Evolutionary conservation across 30 jellyfish, hydroid and myxozoan species (phyloP), one percentile per base, ranked within the genome.

Genomic region (Clytia hemisphaerica): DNA sequence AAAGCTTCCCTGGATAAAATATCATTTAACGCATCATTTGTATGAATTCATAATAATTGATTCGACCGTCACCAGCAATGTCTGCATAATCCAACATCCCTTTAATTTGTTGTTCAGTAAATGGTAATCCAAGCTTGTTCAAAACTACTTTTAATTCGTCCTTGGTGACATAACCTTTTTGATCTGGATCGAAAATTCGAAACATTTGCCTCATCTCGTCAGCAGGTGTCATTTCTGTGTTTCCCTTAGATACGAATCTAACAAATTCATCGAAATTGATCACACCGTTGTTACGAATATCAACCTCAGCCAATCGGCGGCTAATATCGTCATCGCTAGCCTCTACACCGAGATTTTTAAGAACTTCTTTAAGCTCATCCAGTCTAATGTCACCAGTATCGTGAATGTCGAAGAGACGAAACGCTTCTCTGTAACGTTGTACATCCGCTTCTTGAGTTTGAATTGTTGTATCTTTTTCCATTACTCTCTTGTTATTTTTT

Each of bases 21-120:
- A n/a, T n/a, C n/a, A n/a, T n/a, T n/a, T n/a, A n/a, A n/a, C n/a
- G n/a, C n/a, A n/a, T 57, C 16, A 31, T 31, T 1, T 31, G 25
- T 9, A 57, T 1, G 16, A 57, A 57, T 57, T 57, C 70, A 5
- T 57, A 37, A 33, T 57, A 57, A 31, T 45, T 22, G 4, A 57
- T 57, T 9, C 70, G 70, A 1, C 70, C 70, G 50, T 57, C 70
- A 0, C 70, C 70, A 0, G 70, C 70, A 57, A 45, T 21, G 50
- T 57, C 70, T 2, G 70, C 70, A n/a, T n/a, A 57, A 16, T 28
- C 19, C 30, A 57, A 21, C 70, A 57, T 57, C 6, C 44, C 70
- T 57, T 57, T 45, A 37, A 57, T 45, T 31, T 57, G 70, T n/a
- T 57, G 25, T 6, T 57, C 53, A 1, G 54, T 57, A 22, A 57